Evolutionary conservation across 1,140 invertebrate genomes (phyloP).

Genomic region (Paramacrobiotus metropolitanus): DNA sequence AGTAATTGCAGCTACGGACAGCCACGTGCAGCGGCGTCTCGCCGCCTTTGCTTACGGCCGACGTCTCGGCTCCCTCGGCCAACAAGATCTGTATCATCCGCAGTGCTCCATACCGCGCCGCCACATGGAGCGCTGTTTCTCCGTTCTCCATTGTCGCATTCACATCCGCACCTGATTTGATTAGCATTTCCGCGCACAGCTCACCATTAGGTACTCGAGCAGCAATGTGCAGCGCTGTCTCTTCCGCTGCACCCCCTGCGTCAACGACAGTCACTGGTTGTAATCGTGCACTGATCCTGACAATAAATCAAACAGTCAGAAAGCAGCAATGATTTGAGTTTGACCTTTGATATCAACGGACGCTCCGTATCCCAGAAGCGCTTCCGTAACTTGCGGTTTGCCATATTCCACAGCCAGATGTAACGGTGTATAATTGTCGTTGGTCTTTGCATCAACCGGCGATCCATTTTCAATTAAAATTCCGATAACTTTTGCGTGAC

Average conservation of each 20-base stretch:
- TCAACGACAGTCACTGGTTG: too few relatives aligned
- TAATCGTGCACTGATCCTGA: too few relatives aligned
- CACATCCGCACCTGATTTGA: constrained; percentile 87
- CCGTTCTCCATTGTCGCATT: constrained; percentile 68
- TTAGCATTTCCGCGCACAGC: constrained; percentile 80
- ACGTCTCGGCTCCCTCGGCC: not conserved
- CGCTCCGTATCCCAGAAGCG: constrained; percentile 78
- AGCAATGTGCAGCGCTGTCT: constrained; percentile 86
- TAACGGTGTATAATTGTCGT: constrained; percentile 37
- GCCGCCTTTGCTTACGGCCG: constrained; percentile 12
- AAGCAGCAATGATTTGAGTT: too few relatives aligned
- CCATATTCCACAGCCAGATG: constrained; percentile 87
- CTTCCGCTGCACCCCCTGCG: constrained; percentile 22
- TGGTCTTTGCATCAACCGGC: constrained; percentile 75
- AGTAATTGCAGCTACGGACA: constrained; percentile 27
- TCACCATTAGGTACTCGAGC: constrained; percentile 74
- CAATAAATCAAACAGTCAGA: too few relatives aligned
- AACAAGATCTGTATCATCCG: not conserved
- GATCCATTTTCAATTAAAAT: constrained; percentile 83
- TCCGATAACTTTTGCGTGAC: constrained; percentile 90
- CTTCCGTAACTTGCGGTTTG: constrained; percentile 85
- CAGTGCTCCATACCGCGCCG: constrained; percentile 22
- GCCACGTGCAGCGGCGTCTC: constrained; percentile 30
- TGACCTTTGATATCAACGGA: constrained; percentile 75
- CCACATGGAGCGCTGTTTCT: constrained; percentile 78